Evolutionary conservation across 2,113 vertebrate species (phyloP), one percentile per base, ranked within the genome.

Genomic region (Bujurquina vittata): DNA sequence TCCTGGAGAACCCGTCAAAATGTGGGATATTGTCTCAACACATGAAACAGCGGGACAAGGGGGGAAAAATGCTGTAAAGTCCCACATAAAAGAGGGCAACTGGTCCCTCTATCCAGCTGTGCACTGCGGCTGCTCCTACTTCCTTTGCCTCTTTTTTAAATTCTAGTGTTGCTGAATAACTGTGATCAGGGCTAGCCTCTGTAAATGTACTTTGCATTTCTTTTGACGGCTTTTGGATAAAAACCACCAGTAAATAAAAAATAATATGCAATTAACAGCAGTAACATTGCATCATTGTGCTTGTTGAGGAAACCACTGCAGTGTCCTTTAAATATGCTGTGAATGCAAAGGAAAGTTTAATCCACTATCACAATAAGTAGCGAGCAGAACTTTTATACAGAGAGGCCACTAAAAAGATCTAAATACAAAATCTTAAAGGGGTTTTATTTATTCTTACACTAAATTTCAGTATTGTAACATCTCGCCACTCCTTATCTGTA

Each of bases 131-230:
- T 33, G 31, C 31, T 33, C 31, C 31, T 33, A 33, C 31, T 33
- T 33, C 31, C 31, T 26, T 26, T 46, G 0, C 8, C 37, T 26
- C 37, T 37, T 5, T 65, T 26, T 46, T 26, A 46, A 46, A 65
- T 65, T 46, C 43, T 12, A 23, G 0, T 0, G 0, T 8, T 46
- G 12, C 4, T 67, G 14, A 67, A 67, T 46, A 67, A 67, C 17
- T 67, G 37, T 1, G 22, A 22, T 43, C 62, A 26, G 37, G 0
- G 37, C 14, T 65, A 43, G 0, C 2, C 7, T 65, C 4, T 0
- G 14, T 67, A 7, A 65, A 67, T 46, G 10, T 2, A 18, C 62
- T 23, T 65, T 17, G 37, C 7, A 26, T 65, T 46, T 65, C n/a
- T 22, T 67, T 37, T 26, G 37, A 67, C 43, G 33, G 37, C n/a